Evolutionary conservation across 2,797 vertebrate species (phyloP).

Genomic region (Sebastes trivittatus): DNA sequence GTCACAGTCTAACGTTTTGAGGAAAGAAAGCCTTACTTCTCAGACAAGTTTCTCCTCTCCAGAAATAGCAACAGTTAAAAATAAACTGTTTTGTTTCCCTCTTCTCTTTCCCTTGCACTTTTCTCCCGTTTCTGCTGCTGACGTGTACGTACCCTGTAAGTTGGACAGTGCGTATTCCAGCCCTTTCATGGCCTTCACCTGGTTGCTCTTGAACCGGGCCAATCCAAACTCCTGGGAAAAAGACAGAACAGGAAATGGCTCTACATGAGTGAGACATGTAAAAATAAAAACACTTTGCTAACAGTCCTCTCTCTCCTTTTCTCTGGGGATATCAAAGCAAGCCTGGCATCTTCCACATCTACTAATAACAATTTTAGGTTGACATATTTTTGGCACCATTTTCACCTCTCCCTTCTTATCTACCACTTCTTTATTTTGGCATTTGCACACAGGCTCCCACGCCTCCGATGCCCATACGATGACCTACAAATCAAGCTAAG

Average conservation of each 20-base stretch:
- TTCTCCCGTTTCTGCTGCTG: neutral
- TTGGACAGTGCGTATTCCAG: constrained; percentile 81
- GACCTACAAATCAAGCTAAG: constrained; percentile 6
- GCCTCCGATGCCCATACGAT: neutral
- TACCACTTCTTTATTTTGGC: constrained; percentile 42
- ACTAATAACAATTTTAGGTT: constrained; percentile 26
- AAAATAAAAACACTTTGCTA: constrained; percentile 9
- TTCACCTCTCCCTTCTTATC: constrained; percentile 20
- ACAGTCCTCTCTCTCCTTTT: neutral
- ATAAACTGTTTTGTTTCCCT: constrained; percentile 30
- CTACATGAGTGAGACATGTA: constrained; percentile 5
- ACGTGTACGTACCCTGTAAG: constrained; percentile 74
- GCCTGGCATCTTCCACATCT: constrained; percentile 30
- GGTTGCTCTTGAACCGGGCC: constrained; percentile 85
- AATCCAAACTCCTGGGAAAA: constrained; percentile 82
- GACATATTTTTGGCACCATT: constrained; percentile 36
- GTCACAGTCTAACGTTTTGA: neutral
- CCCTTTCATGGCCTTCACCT: constrained; percentile 83
- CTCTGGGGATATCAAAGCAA: constrained; percentile 27
- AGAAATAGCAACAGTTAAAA: constrained; percentile 33
- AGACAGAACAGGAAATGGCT: constrained; percentile 50
- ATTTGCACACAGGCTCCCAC: constrained; percentile 3
- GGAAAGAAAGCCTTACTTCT: neutral
- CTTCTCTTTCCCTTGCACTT: neutral
- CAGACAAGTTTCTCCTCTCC: constrained; percentile 1